Percentiles rank a stretch among this genome's conserved stretches.
phyloP scores from a whole-genome alignment of 2,888 invertebrate species.

The Cosmia pyralina region DNA sequence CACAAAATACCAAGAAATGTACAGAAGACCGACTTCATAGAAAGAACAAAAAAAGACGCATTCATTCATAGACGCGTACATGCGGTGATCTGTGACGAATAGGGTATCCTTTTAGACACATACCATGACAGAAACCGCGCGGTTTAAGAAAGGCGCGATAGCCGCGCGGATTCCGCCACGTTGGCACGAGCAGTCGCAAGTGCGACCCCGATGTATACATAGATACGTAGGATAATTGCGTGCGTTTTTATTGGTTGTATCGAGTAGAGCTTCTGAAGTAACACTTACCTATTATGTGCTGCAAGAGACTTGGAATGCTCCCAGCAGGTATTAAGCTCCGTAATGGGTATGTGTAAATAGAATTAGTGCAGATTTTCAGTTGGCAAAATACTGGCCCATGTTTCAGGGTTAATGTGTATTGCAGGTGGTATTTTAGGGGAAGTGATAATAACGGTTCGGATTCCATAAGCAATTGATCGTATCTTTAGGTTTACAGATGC shows the following conservation, averaged over 20 bases:
- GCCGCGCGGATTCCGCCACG: neutral
- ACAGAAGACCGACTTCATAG: neutral
- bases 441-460: neutral
- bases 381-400: constrained; percentile 29
- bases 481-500: neutral
- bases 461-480: neutral
- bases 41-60: neutral
- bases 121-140: neutral
- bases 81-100: neutral
- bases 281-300: neutral
- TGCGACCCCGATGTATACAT: neutral
- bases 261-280: constrained; percentile 1
- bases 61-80: neutral
- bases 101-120: neutral
- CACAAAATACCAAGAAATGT: too few species aligned
- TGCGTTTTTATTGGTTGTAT: neutral
- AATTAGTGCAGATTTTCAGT: constrained; percentile 51
- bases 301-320: constrained; percentile 56
- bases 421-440: neutral
- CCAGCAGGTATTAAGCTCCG: constrained; percentile 59
- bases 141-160: neutral
- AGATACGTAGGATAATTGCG: neutral
- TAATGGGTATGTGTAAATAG: constrained; percentile 51
- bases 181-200: neutral
- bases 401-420: constrained; percentile 28